Evolutionary conservation across 1,140 invertebrate genomes (phyloP), one percentile per base, ranked within the genome.

Genomic region (Sinonovacula constricta): DNA sequence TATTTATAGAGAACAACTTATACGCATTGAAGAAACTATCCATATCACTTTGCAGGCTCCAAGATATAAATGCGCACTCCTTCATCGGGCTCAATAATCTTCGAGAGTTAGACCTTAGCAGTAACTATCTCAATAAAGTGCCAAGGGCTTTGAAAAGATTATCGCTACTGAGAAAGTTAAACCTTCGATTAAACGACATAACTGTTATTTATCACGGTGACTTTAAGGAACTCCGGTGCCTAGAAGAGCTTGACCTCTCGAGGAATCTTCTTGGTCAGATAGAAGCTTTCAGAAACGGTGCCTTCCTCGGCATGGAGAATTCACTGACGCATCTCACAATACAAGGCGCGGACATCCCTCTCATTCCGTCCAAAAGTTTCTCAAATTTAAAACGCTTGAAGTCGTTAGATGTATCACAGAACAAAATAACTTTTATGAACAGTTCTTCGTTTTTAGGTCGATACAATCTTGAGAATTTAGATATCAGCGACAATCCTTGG

Each of bases 401-500:
- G 56, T 33, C 57, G 49, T 33, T 76, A n/a, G 72, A 76, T 76
- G 45, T 76, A 28, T 76, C 72, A 3, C 30, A 59, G 15, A 76
- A 76, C 28, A 30, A 33, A 45, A 67, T 76, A 0, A 57, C 49
- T 1, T 34, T 54, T 22, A 45, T 66, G 33, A 66, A 22, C 10
- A 76, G 67, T 24, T n/a, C 10, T 4, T 76, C 72, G 22, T 76
- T 76, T 15, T 31, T 4, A 28, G 72, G 72, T 15, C 45, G 56
- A 45, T 76, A 76, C 53, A 22, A 22, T 3, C 63, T 76, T 4
- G n/a, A 15, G 10, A 65, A 36, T 36, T 36, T 76, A 30, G 72
- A 76, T 66, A 76, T 76, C 18, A 76, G 72, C 30, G 72, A 54
- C 5, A 76, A 76, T 67, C 30, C 62, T n/a, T 67, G 49, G 63